Base-by-base conservation (phyloP, 2,113 vertebrate species). In the Xiphophorus hellerii region DNA sequence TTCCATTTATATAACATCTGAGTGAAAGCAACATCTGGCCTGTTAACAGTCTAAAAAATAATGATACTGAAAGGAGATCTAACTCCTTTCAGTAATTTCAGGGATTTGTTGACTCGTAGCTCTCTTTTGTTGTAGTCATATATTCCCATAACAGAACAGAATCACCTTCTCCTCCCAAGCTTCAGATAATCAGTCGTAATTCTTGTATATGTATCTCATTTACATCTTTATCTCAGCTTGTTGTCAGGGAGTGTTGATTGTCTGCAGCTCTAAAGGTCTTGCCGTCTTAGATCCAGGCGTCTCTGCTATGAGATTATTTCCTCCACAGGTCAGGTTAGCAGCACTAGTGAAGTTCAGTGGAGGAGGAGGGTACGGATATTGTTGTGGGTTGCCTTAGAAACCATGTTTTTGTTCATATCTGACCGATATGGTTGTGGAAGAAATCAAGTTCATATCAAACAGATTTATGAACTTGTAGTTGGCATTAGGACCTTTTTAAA, bases 311-410 rank as follows among this genome's bases (percentile, higher is more conserved):
- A 63, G 80, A 80, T 83, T 74, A 69, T 70, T 80, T 63, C 76
- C 35, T 61, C 30, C 51, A 69, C 72, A 42, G 66, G 66, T 74
- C 84, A 83, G 76, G 78, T 73, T 74, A 81, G 73, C 73, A 78
- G 76, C 66, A 71, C 73, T 76, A 78, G 62, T 84, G 69, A 58
- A 58, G 51, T 58, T n/a, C 22, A 58, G 66, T 86, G 33, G 69
- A 48, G 77, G 62, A 37, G 10, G 39, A 82, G 54, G 71, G 66
- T 69, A 69, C 8, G 0, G 60, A 78, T 72, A 37, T 37, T 37
- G 66, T 76, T 42, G 83, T 37, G 29, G 42, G 85, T 92, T 90
- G 58, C 85, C 88, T 35, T 78, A 81, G 83, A 61, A 77, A 87
- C 62, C 62, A 6, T 75, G 54, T 83, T 74, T 81, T 66, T 85